Conservation (phyloP, 2,797 vertebrate species). For the Menidia menidia region DNA sequence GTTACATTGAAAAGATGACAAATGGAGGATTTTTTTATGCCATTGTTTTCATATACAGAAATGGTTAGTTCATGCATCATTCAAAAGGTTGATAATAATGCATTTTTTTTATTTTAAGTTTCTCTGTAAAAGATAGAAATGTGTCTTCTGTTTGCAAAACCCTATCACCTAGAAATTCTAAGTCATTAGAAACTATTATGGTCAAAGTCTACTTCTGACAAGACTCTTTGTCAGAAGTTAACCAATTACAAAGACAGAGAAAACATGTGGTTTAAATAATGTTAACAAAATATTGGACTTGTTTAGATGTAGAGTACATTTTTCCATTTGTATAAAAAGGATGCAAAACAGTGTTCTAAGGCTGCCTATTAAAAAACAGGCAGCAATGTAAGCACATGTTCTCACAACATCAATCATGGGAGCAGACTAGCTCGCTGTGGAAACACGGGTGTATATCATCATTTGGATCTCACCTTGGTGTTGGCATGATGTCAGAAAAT, state of each 20-base stretch:
- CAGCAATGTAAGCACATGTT: constrained; percentile 2
- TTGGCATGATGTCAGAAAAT: constrained; percentile 70
- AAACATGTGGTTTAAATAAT: not conserved
- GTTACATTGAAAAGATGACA: constrained; percentile 9
- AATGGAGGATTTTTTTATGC: not conserved
- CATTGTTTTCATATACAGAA: not conserved
- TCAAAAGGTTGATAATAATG: not conserved
- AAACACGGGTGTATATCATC: not conserved
- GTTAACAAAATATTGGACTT: not conserved
- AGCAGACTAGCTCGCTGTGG: not conserved
- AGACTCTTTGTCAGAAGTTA: constrained; percentile 12
- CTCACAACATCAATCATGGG: not conserved
- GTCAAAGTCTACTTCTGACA: constrained; percentile 34
- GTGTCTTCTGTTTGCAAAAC: not conserved
- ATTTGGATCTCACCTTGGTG: constrained; percentile 72
- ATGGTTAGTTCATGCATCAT: not conserved
- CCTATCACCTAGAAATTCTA: constrained; percentile 2
- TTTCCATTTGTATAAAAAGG: not conserved
- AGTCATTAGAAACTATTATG: constrained; percentile 8
- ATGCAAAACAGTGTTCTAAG: constrained; percentile 17
- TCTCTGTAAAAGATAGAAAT: not conserved
- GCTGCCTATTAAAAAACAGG: not conserved
- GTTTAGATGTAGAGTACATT: not conserved
- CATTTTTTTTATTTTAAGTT: not conserved
- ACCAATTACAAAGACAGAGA: constrained; percentile 1